These are phyloP conservation scores for Mirounga angustirostris DNA, from an alignment of 2,113 vertebrate species.

Conservation along the genomic window DNA sequence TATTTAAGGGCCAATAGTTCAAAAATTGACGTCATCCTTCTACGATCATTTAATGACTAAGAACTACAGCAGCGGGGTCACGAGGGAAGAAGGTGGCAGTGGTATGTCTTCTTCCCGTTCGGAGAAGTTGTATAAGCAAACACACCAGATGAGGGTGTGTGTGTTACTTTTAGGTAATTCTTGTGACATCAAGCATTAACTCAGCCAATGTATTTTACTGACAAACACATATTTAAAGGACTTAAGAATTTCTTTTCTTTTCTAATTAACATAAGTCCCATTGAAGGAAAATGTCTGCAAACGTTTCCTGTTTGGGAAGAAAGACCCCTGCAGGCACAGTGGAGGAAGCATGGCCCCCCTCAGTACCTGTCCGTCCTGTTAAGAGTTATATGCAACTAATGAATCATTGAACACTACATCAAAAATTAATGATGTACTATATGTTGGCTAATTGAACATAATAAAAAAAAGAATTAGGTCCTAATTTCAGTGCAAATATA, in stretches of 20 bases:
- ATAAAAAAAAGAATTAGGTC: background rate
- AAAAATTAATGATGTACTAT: background rate
- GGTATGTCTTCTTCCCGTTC: rapidly evolving
- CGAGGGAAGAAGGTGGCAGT: rapidly evolving
- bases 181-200: too few species aligned
- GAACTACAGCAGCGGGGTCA: rapidly evolving
- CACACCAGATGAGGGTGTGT: too few species aligned
- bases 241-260: background rate
- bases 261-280: background rate
- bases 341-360: too few species aligned
- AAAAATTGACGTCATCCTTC: background rate
- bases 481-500: background rate
- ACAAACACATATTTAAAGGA: background rate
- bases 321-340: rapidly evolving
- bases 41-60: too few species aligned
- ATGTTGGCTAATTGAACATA: background rate
- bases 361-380: rapidly evolving
- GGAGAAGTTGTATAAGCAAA: background rate
- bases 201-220: background rate
- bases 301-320: background rate
- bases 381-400: background rate
- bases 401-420: background rate
- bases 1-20: background rate
- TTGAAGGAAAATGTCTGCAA: background rate
- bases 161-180: background rate